Evolutionary conservation across 1,140 invertebrate genomes (phyloP).

Genomic region (Camponotus pennsylvanicus): DNA sequence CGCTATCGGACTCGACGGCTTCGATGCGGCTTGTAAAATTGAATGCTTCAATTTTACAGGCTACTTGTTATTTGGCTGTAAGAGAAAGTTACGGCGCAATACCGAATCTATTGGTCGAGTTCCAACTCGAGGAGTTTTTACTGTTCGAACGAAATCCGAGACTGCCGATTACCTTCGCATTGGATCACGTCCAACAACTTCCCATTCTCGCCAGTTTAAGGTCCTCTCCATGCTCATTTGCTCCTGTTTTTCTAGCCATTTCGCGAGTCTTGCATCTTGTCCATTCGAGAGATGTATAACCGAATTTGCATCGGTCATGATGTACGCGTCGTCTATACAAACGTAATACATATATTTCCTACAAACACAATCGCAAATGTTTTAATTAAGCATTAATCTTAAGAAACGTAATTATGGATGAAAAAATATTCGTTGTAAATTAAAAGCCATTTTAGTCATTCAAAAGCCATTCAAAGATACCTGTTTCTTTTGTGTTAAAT

Average conservation of each 20-base stretch:
- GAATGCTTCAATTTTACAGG: conserved; percentile 72
- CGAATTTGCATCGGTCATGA: conserved; percentile 58
- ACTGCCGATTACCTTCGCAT: conserved; percentile 78
- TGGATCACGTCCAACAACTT: conserved; percentile 78
- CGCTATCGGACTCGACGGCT: background rate
- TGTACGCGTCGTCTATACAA: background rate
- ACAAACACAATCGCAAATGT: background rate
- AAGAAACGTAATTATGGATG: background rate
- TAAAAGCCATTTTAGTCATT: background rate
- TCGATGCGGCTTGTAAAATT: conserved; percentile 42
- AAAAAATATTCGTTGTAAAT: background rate
- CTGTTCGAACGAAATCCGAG: conserved; percentile 72
- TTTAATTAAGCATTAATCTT: background rate
- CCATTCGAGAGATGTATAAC: conserved; percentile 52
- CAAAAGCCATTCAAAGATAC: background rate
- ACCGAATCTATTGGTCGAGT: conserved; percentile 74
- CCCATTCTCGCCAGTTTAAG: conserved; percentile 77
- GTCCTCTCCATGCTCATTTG: conserved; percentile 66
- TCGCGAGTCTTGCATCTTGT: conserved; percentile 57
- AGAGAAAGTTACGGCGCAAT: conserved; percentile 63
- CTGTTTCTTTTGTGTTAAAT: background rate
- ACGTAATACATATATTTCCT: conserved; percentile 12
- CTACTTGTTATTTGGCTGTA: conserved; percentile 69
- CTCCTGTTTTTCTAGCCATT: conserved; percentile 65
- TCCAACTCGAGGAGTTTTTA: conserved; percentile 76